phyloP scores from a whole-genome alignment of 2,797 vertebrate genomes.

The Sebastes kiyomatsui region DNA sequence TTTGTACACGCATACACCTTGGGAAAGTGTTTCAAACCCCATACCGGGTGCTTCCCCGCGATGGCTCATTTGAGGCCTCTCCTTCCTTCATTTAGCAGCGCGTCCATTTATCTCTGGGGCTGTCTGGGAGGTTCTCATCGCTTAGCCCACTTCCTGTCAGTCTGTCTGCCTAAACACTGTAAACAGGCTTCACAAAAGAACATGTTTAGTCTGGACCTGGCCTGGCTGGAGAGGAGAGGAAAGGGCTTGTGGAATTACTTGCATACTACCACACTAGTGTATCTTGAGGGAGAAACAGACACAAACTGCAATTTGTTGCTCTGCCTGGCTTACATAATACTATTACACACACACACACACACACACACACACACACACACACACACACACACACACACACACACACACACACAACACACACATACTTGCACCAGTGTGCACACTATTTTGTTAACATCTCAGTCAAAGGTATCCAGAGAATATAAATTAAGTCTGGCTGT shows the following conservation, averaged over 20 bases:
- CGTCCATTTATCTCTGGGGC: slow-evolving; percentile 75
- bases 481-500: slow-evolving; percentile 29
- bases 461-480: slow-evolving; percentile 32
- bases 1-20: slow-evolving; percentile 37
- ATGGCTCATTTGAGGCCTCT: slow-evolving; percentile 78
- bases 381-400: too few species aligned
- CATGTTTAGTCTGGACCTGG: slow-evolving; percentile 67
- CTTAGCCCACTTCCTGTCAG: slow-evolving; percentile 65
- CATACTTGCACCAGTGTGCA: not conserved
- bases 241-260: slow-evolving; percentile 24
- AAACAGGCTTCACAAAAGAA: slow-evolving; percentile 57
- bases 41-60: slow-evolving; percentile 54
- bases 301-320: slow-evolving; percentile 25
- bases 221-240: slow-evolving; percentile 22
- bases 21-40: slow-evolving; percentile 58
- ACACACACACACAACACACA: not conserved
- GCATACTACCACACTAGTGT: not conserved
- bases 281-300: slow-evolving; percentile 31
- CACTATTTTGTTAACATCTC: slow-evolving; percentile 23
- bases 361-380: not conserved
- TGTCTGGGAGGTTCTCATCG: slow-evolving; percentile 66
- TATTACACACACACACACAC: not conserved
- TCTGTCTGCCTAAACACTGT: slow-evolving; percentile 53
- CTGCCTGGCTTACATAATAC: slow-evolving; percentile 9
- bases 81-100: slow-evolving; percentile 78